phyloP scores from a whole-genome alignment of 1,140 invertebrate genomes.

The Brachionus rubens region DNA sequence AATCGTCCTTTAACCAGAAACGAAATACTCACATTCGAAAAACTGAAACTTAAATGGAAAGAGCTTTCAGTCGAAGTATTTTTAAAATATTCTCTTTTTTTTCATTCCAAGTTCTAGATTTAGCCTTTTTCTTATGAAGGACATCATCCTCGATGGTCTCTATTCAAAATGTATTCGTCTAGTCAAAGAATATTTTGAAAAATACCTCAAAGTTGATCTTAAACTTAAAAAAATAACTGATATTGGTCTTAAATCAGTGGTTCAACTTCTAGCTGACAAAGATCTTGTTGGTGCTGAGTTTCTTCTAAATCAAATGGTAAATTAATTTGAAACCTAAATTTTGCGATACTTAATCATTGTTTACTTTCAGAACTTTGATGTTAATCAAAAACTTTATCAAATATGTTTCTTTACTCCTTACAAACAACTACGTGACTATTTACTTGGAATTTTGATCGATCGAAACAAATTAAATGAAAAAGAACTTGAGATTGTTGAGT shows the following conservation, averaged over 20 bases:
- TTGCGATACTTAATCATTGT: neutral
- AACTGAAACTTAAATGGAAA: constrained; percentile 46
- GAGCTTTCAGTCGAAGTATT: constrained; percentile 28
- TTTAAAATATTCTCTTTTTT: too few species aligned
- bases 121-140: too few species aligned
- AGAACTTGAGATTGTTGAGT: neutral
- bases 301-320: constrained; percentile 40
- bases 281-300: constrained; percentile 33
- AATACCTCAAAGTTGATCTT: constrained; percentile 31
- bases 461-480: constrained; percentile 35
- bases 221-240: constrained; percentile 13
- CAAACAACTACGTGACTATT: constrained; percentile 21
- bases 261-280: constrained; percentile 31
- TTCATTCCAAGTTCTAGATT: too few species aligned
- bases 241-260: constrained; percentile 28
- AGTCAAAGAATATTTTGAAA: constrained; percentile 39
- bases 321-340: too few species aligned
- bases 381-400: constrained; percentile 38
- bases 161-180: constrained; percentile 37
- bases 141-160: constrained; percentile 38
- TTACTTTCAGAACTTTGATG: constrained; percentile 24
- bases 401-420: constrained; percentile 41
- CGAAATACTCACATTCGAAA: constrained; percentile 10
- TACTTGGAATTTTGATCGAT: constrained; percentile 10
- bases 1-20: constrained; percentile 3